Evolutionary conservation across 2,797 vertebrate species (phyloP), one percentile per base, ranked within the genome.

Genomic region (Aphelocoma californica): DNA sequence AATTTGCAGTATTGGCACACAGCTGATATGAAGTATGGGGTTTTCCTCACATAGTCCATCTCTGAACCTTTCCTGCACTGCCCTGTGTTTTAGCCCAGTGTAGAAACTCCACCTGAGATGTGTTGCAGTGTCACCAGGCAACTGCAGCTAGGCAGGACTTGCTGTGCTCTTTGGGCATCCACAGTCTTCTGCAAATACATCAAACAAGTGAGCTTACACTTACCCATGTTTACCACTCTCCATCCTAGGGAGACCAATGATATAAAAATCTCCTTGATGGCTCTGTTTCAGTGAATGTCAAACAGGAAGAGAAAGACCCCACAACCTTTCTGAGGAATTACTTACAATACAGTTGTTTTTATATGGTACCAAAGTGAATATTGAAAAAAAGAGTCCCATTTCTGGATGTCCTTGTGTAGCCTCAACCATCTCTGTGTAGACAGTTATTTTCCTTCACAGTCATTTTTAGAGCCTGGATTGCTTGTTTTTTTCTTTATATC

Each of bases 1-100:
- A 21, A 38, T 31, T 54, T 74, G 25, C 65, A 47, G 25, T 25
- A 18, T 3, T 75, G 69, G 23, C 47, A 65, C 45, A 18, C 62
- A 62, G 2, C 36, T 34, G 28, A n/a, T 75, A 1, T 48, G 51
- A 47, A 28, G 5, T 18, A 19, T 11, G 12, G 42, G 18, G 12
- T 75, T 54, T 7, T 72, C 62, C 31, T 84, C 40, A 9, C 26
- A 12, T 2, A 58, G 24, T 62, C 28, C 38, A 3, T 72, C 80
- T 69, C 9, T 0, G 10, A 78, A 42, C 32, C 24, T 42, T 88
- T 86, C 28, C 58, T 65, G 20, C 70, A 38, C 11, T 79, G 31
- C n/a, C 1, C 0, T 3, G 2, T 53, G 1, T 65, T 71, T 88
- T 72, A 81, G 54, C 44, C 31, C 23, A 31, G 26, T 2, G 1